These are phyloP conservation scores for Catocala fraxini DNA, from an alignment of 2,888 invertebrate species.

Conservation along the genomic window DNA sequence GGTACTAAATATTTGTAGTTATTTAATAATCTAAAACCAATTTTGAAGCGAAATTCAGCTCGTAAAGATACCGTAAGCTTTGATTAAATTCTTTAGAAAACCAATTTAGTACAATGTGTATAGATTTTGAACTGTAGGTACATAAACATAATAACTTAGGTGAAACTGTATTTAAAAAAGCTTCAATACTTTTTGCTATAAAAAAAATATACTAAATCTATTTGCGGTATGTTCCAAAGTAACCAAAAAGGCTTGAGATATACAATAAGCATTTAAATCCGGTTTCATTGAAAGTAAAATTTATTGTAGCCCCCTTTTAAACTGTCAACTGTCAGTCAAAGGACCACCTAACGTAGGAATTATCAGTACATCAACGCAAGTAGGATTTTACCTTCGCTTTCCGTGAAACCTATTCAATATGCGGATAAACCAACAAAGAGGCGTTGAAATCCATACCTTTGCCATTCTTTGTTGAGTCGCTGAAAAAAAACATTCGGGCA, in stretches of 20 bases:
- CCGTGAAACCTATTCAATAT: conserved; percentile 75
- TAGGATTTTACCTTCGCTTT: conserved; percentile 76
- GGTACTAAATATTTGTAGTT: conserved; percentile 8
- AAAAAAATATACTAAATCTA: not conserved
- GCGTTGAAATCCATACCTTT: conserved; percentile 85
- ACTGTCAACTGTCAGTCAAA: conserved; percentile 75
- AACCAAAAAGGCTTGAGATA: conserved; percentile 36
- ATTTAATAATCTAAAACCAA: conserved; percentile 15
- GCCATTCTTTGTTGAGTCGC: conserved; percentile 57
- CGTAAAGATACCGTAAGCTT: conserved; percentile 30
- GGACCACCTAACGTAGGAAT: conserved; percentile 77
- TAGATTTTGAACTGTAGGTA: too few species aligned
- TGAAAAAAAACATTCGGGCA: conserved; percentile 69
- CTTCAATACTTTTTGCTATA: too few species aligned
- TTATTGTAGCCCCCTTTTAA: conserved; percentile 64
- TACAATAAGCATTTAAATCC: conserved; percentile 43
- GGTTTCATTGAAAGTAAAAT: conserved; percentile 72
- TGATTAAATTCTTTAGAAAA: conserved; percentile 26
- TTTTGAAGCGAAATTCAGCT: conserved; percentile 15
- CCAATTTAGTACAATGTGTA: not conserved
- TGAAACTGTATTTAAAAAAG: too few species aligned
- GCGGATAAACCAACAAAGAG: conserved; percentile 81
- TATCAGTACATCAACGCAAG: conserved; percentile 70
- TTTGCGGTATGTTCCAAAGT: conserved; percentile 43
- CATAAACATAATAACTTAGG: too few species aligned